Base-by-base conservation (phyloP, 2,888 invertebrate genomes). In the Zelleria hepariella region DNA sequence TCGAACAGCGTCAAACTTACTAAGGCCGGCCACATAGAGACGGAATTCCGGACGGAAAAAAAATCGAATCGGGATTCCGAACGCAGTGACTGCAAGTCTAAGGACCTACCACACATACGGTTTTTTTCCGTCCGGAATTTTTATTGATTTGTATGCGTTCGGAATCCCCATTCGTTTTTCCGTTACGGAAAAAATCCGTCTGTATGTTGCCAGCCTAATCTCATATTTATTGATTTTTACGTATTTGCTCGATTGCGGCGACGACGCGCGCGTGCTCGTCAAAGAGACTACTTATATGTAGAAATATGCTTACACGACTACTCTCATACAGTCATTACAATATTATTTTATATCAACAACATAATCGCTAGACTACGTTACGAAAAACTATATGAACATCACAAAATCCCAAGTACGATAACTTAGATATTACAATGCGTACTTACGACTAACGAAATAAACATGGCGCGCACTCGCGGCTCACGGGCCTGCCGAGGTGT, bases 271-370 rank as follows among this genome's bases (percentile, higher is more conserved):
- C 78, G 82, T 77, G 67, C 69, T 68, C 67, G 78, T 82, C 79
- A 76, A 76, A 71, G 71, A 77, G 64, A 77, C 84, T 86, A 85
- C 80, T 77, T 83, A 85, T 69, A 77, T 83, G 82, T 51, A 55
- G 74, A 79, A 80, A 85, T 78, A 75, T 79, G 80, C 82, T 80
- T 82, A 83, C 66, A 62, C 63, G 67, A 62, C 78, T 82, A 83
- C 70, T 73, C 70, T 71, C 77, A 72, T 80, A 77, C 75, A 76
- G 74, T 77, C 77, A 74, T 73, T 79, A 82, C 75, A 74, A 74
- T 79, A 77, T 70, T 42, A 42, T 42, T 42, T 68, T 51, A 48
- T 48, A 68, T 81, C 78, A 86, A 85, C 86, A 86, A 85, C 77
- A 69, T 76, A 82, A 79, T 59, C 20, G 32, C 84, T 86, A 71